A percentile compares a stretch with the other conserved stretches of the same genome.
Evolutionary conservation across 2,113 vertebrate species (phyloP).

Genomic region (Poicephalus meyeri): DNA sequence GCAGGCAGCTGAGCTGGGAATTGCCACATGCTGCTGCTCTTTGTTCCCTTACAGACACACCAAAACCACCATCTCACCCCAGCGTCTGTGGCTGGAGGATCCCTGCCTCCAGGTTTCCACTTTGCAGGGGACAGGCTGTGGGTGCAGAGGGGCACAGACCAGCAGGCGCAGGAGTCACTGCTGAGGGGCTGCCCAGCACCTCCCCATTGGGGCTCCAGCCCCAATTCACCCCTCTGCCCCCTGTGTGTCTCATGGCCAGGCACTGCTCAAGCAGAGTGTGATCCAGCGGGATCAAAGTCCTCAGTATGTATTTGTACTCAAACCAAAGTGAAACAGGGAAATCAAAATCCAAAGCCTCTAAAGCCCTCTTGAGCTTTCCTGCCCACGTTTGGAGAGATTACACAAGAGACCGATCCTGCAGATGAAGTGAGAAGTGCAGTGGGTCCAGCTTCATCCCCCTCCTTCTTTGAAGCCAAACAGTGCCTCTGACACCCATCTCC

Average conservation of each 20-base stretch:
- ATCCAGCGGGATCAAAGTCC: neutral
- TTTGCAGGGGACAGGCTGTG: neutral
- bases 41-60: neutral
- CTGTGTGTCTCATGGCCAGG: neutral
- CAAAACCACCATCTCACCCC: neutral
- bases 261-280: neutral
- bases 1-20: neutral
- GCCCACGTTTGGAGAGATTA: accelerated
- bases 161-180: accelerated
- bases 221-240: neutral
- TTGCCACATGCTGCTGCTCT: neutral
- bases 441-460: neutral
- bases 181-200: neutral
- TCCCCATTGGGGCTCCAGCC: neutral
- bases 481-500: neutral
- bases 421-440: neutral
- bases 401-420: neutral
- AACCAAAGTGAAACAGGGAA: neutral
- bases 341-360: neutral
- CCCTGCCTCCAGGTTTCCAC: neutral
- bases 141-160: neutral
- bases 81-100: accelerated
- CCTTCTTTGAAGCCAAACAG: neutral
- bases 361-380: neutral
- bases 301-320: neutral